These are phyloP conservation scores for Orthosia gracilis DNA, from an alignment of 2,888 invertebrate species.

Conservation along the genomic window DNA sequence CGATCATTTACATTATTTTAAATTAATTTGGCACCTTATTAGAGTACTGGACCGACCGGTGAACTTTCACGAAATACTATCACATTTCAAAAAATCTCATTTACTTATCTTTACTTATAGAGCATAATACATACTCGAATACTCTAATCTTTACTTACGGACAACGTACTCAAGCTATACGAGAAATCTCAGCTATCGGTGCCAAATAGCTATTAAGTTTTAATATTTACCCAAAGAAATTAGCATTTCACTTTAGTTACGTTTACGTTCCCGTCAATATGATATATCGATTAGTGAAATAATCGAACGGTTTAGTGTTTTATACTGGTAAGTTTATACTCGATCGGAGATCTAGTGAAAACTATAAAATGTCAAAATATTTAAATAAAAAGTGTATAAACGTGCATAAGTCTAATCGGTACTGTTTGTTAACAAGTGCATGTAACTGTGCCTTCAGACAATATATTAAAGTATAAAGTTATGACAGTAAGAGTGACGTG, in stretches of 20 bases:
- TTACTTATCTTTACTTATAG: conserved; percentile 53
- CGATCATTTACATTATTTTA: conserved; percentile 42
- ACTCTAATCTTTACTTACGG: conserved; percentile 38
- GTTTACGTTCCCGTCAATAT: background rate
- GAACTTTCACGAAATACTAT: conserved; percentile 64
- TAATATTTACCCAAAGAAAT: conserved; percentile 27
- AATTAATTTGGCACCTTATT: conserved; percentile 69
- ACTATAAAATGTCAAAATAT: conserved; percentile 21
- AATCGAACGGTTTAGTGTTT: conserved; percentile 13
- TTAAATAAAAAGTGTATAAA: conserved; percentile 33
- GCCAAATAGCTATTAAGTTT: conserved; percentile 45
- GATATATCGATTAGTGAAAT: background rate
- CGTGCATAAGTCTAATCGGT: conserved; percentile 54
- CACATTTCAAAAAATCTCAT: conserved; percentile 64
- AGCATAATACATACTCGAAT: conserved; percentile 52
- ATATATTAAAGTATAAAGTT: conserved; percentile 4
- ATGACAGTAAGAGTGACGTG: conserved; percentile 40
- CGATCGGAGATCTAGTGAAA: conserved; percentile 22
- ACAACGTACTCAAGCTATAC: conserved; percentile 28
- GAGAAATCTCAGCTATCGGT: conserved; percentile 53
- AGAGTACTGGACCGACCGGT: conserved; percentile 58
- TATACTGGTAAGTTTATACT: conserved; percentile 8
- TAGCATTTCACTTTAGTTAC: background rate
- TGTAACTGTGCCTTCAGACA: conserved; percentile 37
- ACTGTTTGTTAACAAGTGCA: conserved; percentile 52